Conservation (phyloP, 1,140 invertebrate species). For the Cotesia chilonis region DNA sequence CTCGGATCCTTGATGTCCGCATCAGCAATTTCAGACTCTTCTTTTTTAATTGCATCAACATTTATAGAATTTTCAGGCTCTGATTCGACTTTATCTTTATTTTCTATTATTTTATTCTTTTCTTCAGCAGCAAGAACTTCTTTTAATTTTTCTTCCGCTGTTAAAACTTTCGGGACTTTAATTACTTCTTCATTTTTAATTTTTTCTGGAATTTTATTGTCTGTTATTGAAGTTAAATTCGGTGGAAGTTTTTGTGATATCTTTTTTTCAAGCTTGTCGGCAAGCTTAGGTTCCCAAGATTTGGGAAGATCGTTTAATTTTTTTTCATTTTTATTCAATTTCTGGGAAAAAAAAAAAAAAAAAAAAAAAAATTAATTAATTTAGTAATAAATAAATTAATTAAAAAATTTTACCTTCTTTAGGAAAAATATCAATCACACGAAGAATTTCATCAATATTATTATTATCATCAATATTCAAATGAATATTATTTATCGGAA, state of each 20-base stretch:
- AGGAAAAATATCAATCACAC: constrained; percentile 39
- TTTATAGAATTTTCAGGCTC: constrained; percentile 57
- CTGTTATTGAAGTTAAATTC: neutral
- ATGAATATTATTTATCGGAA: constrained; percentile 58
- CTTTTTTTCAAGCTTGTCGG: too few relatives aligned
- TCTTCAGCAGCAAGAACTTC: constrained; percentile 52
- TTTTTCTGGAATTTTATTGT: neutral
- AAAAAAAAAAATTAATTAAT: neutral
- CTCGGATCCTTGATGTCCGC: constrained; percentile 47
- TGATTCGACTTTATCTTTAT: constrained; percentile 49
- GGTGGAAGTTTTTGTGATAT: neutral
- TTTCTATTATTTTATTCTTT: constrained; percentile 59
- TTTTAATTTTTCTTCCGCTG: constrained; percentile 30
- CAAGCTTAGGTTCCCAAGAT: too few relatives aligned
- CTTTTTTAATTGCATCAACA: constrained; percentile 64
- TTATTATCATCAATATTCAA: constrained; percentile 40
- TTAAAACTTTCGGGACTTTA: neutral
- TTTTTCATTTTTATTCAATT: neutral
- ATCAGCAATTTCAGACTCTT: constrained; percentile 62
- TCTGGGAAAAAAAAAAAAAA: too few relatives aligned
- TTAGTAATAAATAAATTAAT: neutral
- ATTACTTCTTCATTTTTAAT: neutral
- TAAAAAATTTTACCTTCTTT: constrained; percentile 45
- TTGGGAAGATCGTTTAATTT: too few relatives aligned
- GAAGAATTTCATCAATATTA: constrained; percentile 42